Conservation (phyloP, 2,797 vertebrate genomes). For the Scolopax bukidnonensis region DNA sequence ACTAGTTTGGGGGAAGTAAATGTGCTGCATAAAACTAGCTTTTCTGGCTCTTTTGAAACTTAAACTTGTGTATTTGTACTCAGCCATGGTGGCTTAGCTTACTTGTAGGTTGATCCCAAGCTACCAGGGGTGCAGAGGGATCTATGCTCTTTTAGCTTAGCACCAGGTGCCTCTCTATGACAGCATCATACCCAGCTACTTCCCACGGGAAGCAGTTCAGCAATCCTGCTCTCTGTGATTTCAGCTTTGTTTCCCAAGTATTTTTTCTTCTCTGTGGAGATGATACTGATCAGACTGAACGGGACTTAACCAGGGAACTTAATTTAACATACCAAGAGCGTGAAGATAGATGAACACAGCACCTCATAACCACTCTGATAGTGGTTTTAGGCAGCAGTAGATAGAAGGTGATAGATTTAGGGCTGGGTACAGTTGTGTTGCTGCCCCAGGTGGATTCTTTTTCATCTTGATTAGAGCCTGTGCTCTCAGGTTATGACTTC, state of each 20-base stretch:
- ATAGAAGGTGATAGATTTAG: not conserved
- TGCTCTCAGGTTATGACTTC: not conserved
- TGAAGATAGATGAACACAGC: not conserved
- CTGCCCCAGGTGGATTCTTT: not conserved
- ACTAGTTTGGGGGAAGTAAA: not conserved
- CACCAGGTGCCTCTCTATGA: not conserved
- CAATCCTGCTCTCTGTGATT: not conserved
- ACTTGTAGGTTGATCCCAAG: not conserved
- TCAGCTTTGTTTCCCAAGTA: not conserved
- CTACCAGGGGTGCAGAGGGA: not conserved
- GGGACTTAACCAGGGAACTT: not conserved
- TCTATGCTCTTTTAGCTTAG: not conserved
- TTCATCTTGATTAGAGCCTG: not conserved
- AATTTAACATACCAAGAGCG: not conserved
- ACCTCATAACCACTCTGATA: not conserved
- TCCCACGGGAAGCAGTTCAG: not conserved
- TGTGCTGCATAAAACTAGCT: not conserved
- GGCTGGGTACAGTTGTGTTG: not conserved
- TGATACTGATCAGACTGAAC: not conserved
- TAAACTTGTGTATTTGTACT: not conserved
- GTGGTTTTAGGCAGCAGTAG: not conserved
- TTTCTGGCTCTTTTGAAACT: not conserved
- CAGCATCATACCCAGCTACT: not conserved
- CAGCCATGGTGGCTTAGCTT: not conserved
- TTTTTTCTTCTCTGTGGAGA: not conserved